A percentile compares a stretch with the other conserved stretches of the same genome.
Conservation (phyloP, 2,888 invertebrate species). For the Hydriomena furcata region DNA sequence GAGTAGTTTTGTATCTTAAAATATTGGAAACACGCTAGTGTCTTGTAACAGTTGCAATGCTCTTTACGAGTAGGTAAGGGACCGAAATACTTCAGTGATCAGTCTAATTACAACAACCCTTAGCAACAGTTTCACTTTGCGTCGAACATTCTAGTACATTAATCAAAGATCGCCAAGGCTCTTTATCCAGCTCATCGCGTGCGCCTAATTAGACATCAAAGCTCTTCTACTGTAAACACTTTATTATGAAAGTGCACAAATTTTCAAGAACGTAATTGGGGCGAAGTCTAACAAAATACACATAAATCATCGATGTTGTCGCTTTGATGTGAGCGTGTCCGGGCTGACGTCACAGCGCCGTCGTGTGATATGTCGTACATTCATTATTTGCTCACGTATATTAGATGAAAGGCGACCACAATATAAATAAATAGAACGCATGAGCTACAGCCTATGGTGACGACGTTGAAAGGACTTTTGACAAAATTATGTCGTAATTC, state of each 20-base stretch:
- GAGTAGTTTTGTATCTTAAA: no score
- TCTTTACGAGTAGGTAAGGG: not conserved
- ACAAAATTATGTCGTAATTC: slow-evolving; percentile 68
- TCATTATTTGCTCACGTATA: slow-evolving; percentile 80
- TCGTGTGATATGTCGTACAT: slow-evolving; percentile 73
- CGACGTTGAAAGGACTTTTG: slow-evolving; percentile 65
- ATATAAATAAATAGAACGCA: slow-evolving; percentile 78
- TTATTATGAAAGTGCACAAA: slow-evolving; percentile 75
- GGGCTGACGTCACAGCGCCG: slow-evolving; percentile 67
- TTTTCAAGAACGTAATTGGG: slow-evolving; percentile 75
- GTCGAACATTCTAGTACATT: slow-evolving; percentile 53
- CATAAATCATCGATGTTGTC: slow-evolving; percentile 71
- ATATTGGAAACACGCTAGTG: not conserved
- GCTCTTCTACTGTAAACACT: slow-evolving; percentile 62
- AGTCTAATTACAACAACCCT: slow-evolving; percentile 9
- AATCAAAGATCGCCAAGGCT: slow-evolving; percentile 56
- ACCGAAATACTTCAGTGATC: slow-evolving; percentile 2
- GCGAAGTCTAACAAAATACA: slow-evolving; percentile 72
- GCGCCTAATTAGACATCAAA: slow-evolving; percentile 78
- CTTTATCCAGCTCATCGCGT: slow-evolving; percentile 48
- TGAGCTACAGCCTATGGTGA: slow-evolving; percentile 62
- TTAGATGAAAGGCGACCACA: slow-evolving; percentile 78
- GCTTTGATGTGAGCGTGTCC: slow-evolving; percentile 80
- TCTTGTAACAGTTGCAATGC: not conserved
- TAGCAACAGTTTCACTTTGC: slow-evolving; percentile 6